These are phyloP conservation scores for Beris morrisii DNA, from an alignment of 2,888 invertebrate species.

Conservation along the genomic window DNA sequence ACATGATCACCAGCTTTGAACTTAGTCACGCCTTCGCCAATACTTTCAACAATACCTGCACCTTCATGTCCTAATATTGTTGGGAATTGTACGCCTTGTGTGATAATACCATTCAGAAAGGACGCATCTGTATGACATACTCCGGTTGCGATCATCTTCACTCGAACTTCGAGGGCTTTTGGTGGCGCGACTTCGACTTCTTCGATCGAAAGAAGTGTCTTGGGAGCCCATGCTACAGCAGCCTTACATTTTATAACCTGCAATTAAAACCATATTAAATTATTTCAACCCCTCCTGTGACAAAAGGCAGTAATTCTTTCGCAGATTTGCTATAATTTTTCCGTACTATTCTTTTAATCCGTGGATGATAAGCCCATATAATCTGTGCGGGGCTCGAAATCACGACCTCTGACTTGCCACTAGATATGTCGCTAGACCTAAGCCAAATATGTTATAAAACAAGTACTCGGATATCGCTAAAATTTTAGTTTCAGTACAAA, in stretches of 20 bases:
- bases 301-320: too few relatives aligned
- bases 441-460: too few relatives aligned
- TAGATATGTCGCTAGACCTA: too few relatives aligned
- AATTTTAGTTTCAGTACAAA: too few relatives aligned
- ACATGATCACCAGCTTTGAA: slow-evolving; percentile 94
- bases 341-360: too few relatives aligned
- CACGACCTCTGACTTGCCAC: too few relatives aligned
- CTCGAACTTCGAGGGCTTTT: slow-evolving; percentile 86
- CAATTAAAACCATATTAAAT: slow-evolving; percentile 42
- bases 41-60: slow-evolving; percentile 91
- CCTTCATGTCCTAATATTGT: slow-evolving; percentile 96
- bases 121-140: slow-evolving; percentile 94
- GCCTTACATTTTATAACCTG: slow-evolving; percentile 89
- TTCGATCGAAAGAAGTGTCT: slow-evolving; percentile 85
- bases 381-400: too few relatives aligned
- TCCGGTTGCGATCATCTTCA: slow-evolving; percentile 79
- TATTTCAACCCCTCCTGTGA: not conserved
- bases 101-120: slow-evolving; percentile 82
- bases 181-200: slow-evolving; percentile 94
- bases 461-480: too few relatives aligned
- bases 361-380: too few relatives aligned
- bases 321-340: too few relatives aligned
- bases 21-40: slow-evolving; percentile 89
- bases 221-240: slow-evolving; percentile 95
- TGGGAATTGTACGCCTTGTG: slow-evolving; percentile 87